phyloP scores from a whole-genome alignment of 2,113 vertebrate species.

The Geococcyx californianus region DNA sequence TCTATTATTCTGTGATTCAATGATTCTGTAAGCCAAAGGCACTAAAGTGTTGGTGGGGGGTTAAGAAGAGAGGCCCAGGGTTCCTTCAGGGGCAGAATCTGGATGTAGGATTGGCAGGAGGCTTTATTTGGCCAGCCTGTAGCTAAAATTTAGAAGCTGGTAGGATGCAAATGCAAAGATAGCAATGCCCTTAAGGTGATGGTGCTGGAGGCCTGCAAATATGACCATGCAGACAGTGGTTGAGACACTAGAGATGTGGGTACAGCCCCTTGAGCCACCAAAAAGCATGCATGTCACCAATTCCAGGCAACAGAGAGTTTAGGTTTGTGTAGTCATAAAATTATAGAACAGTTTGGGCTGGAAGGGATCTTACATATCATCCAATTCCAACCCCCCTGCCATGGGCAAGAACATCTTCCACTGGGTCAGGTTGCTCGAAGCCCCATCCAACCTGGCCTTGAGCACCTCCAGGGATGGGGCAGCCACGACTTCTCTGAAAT shows the following conservation, averaged over 20 bases:
- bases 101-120: background rate
- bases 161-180: background rate
- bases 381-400: no score
- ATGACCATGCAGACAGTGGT: background rate
- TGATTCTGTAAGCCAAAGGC: no score
- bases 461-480: no score
- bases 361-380: no score
- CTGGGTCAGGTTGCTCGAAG: no score
- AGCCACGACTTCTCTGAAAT: no score
- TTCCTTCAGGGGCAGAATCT: background rate
- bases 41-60: background rate
- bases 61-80: background rate
- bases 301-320: background rate
- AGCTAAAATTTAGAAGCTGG: background rate
- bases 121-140: background rate
- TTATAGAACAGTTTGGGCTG: no score
- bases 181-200: accelerated
- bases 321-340: background rate
- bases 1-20: no score
- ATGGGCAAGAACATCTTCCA: no score
- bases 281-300: background rate
- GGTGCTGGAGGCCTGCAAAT: no score
- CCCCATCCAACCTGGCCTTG: no score
- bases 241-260: no score
- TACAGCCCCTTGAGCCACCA: background rate